These are phyloP conservation scores for Chaetura pelagica DNA, from an alignment of 2,113 vertebrate species.

Conservation along the genomic window DNA sequence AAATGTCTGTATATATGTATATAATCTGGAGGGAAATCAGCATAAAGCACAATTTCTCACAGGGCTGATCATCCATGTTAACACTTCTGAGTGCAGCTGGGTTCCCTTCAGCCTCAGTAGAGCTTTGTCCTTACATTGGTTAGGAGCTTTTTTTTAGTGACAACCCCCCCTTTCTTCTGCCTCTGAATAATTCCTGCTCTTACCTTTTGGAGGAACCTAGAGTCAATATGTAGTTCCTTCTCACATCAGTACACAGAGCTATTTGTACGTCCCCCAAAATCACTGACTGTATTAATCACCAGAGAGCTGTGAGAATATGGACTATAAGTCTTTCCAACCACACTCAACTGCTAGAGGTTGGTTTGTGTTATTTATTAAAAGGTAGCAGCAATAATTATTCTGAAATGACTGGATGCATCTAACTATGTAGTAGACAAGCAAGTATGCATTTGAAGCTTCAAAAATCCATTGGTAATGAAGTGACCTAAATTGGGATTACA, in stretches of 20 bases:
- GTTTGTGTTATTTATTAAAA: conserved; percentile 20
- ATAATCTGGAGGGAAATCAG: background rate
- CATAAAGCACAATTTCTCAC: background rate
- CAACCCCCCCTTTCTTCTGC: background rate
- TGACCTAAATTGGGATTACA: conserved; percentile 26
- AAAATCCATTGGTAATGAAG: background rate
- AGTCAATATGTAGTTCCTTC: background rate
- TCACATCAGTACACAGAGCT: background rate
- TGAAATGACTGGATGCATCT: background rate
- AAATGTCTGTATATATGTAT: background rate
- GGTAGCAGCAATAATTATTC: background rate
- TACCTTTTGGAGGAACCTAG: background rate
- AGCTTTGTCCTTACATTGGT: background rate
- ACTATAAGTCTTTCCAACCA: background rate
- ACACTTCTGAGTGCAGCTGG: background rate
- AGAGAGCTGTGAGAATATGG: background rate
- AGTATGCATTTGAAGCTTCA: background rate
- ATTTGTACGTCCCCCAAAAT: background rate
- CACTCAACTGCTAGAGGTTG: background rate
- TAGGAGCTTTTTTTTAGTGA: background rate
- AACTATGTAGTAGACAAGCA: background rate
- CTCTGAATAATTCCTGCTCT: background rate
- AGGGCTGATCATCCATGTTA: background rate
- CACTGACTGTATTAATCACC: background rate
- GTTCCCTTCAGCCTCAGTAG: background rate